Evolutionary conservation across 1,140 invertebrate species (phyloP), one percentile per base, ranked within the genome.

Genomic region (Ylistrum balloti): DNA sequence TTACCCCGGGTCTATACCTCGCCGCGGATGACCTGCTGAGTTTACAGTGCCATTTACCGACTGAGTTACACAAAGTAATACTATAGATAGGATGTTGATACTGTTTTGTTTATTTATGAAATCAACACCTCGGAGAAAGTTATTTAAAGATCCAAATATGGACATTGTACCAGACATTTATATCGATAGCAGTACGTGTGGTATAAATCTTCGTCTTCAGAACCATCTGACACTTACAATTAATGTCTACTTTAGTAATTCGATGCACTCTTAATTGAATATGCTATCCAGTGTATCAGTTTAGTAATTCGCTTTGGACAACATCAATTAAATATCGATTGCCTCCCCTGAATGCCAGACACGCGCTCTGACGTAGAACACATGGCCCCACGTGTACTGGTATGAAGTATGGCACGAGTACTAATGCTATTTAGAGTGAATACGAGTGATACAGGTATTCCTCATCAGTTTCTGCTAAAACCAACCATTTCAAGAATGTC

Each of bases 271-370:
- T 13, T 9, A 13, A 45, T 17, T 45, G 17, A 17, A 45, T 1
- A 45, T 15, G 56, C 22, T 74, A 74, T 74, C 9, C 56, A 1
- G n/a, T 74, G n/a, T n/a, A 74, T 74, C 56, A 1, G 22, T n/a
- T 0, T 7, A 74, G 5, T 74, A n/a, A 74, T 74, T 1, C 41
- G n/a, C 17, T 3, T 7, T 5, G n/a, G 56, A 74, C 56, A 28
- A 28, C 56, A 74, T 74, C 56, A 74, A 74, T 74, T 74, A 74
- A 74, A 74, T 74, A 74, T 74, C 56, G 56, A 74, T 74, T 74
- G 28, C 56, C 56, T 74, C 56, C 56, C 56, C 28, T 74, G 56
- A 74, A 74, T 1, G 56, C 17, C 56, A 74, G 56, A 74, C 56
- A 74, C 56, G 56, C 56, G 56, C 56, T 74, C 56, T 74, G 56